phyloP scores from a whole-genome alignment of 2,797 vertebrate genomes.

The Esox masquinongy region DNA sequence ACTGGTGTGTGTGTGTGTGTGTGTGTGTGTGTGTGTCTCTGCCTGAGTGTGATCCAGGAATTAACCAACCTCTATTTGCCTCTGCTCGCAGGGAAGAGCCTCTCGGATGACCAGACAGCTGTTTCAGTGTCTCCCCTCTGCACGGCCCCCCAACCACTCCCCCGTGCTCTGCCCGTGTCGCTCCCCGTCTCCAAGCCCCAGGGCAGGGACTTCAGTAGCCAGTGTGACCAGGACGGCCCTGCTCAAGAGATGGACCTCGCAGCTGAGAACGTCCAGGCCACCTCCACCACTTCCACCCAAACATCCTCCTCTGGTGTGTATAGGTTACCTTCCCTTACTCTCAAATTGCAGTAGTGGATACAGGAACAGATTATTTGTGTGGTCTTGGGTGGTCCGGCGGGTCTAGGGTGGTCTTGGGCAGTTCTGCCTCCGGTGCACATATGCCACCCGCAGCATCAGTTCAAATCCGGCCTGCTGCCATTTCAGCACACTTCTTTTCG shows the following conservation, averaged over 20 bases:
- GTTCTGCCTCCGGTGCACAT: too few relatives aligned
- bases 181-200: slow-evolving; percentile 53
- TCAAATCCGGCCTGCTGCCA: too few relatives aligned
- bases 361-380: too few relatives aligned
- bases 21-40: slow-evolving; percentile 35
- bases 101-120: slow-evolving; percentile 78
- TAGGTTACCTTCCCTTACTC: slow-evolving; percentile 22
- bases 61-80: slow-evolving; percentile 54
- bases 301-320: slow-evolving; percentile 58
- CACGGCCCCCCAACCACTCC: background rate
- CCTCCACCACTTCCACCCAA: slow-evolving; percentile 33
- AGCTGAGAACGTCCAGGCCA: slow-evolving; percentile 23
- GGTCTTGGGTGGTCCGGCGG: too few relatives aligned
- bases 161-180: slow-evolving; percentile 29
- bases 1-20: slow-evolving; percentile 60
- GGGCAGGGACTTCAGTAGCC: slow-evolving; percentile 85
- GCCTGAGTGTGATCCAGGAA: background rate
- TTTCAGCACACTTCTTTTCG: too few relatives aligned
- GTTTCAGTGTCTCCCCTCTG: slow-evolving; percentile 30
- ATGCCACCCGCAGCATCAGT: too few relatives aligned
- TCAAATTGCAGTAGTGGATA: too few relatives aligned
- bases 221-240: slow-evolving; percentile 67
- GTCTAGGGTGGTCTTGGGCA: too few relatives aligned
- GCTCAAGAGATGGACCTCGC: slow-evolving; percentile 34
- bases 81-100: slow-evolving; percentile 72